Evolutionary conservation across 23 tunicate genomes (phyloP).

Genomic region (Aplidium turbinatum): DNA sequence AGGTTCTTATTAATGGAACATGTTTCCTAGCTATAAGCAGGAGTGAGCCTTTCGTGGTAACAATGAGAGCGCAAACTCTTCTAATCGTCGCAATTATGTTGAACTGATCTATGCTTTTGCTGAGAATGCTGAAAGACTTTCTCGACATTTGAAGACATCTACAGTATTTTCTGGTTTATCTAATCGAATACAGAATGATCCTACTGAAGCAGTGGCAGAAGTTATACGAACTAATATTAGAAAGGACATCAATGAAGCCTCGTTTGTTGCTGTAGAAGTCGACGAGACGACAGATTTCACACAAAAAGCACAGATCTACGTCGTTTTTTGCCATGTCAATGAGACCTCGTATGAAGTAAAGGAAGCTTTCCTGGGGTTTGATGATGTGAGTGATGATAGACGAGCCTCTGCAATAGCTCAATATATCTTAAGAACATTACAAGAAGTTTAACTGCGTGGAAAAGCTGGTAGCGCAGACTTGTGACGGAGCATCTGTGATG

Average conservation of each 20-base stretch:
- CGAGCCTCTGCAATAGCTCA: too few relatives aligned
- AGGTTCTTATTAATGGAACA: too few relatives aligned
- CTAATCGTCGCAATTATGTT: conserved; percentile 1
- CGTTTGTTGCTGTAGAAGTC: conserved; percentile 10
- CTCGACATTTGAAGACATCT: conserved; percentile 24
- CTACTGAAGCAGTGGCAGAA: too few relatives aligned
- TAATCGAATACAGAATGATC: conserved; percentile 3
- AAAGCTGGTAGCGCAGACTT: neutral
- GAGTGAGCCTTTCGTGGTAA: too few relatives aligned
- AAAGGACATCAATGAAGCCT: neutral
- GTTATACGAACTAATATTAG: too few relatives aligned
- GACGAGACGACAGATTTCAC: conserved; percentile 8
- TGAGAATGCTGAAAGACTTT: conserved; percentile 23
- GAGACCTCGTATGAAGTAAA: conserved; percentile 3
- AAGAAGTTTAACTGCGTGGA: conserved; percentile 10
- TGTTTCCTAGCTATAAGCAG: too few relatives aligned
- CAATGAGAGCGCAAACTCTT: neutral
- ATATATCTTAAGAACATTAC: too few relatives aligned
- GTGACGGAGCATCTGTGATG: neutral
- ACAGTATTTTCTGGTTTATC: conserved; percentile 20
- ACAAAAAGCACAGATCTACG: conserved; percentile 8
- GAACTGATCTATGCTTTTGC: conserved; percentile 4
- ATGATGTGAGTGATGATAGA: too few relatives aligned
- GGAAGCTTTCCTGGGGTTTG: neutral
- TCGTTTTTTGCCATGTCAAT: neutral